A percentile compares a stretch with the other conserved stretches of the same genome.
phyloP scores from a whole-genome alignment of 2,113 vertebrate species.

The Axis porcinus region DNA sequence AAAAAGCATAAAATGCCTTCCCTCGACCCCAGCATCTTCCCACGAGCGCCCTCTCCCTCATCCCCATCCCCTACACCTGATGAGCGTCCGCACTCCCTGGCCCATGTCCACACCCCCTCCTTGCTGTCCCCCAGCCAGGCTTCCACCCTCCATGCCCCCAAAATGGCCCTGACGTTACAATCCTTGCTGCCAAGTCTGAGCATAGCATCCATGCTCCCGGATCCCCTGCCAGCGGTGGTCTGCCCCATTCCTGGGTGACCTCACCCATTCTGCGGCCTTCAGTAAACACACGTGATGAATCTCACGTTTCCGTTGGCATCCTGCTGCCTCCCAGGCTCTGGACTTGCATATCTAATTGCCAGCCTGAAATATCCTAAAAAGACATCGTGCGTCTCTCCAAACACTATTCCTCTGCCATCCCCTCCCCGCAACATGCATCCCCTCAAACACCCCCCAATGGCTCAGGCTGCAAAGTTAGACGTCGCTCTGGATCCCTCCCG shows the following conservation, averaged over 20 bases:
- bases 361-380: background rate
- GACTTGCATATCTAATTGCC: background rate
- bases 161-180: background rate
- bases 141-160: background rate
- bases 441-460: background rate
- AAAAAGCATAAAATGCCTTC: background rate
- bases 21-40: background rate
- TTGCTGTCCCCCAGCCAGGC: background rate
- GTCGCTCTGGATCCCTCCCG: no score
- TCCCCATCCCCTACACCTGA: background rate
- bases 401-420: background rate
- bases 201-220: accelerated
- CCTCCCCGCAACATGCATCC: background rate
- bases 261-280: background rate
- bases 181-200: background rate
- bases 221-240: background rate
- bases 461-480: background rate
- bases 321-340: background rate
- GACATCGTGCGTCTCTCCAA: background rate
- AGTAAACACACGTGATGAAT: no score
- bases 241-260: background rate
- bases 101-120: background rate
- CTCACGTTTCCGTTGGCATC: background rate
- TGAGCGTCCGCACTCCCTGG: accelerated
- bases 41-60: accelerated